Evolutionary conservation across 2,888 invertebrate genomes (phyloP).

Genomic region (Byasa hedistus): DNA sequence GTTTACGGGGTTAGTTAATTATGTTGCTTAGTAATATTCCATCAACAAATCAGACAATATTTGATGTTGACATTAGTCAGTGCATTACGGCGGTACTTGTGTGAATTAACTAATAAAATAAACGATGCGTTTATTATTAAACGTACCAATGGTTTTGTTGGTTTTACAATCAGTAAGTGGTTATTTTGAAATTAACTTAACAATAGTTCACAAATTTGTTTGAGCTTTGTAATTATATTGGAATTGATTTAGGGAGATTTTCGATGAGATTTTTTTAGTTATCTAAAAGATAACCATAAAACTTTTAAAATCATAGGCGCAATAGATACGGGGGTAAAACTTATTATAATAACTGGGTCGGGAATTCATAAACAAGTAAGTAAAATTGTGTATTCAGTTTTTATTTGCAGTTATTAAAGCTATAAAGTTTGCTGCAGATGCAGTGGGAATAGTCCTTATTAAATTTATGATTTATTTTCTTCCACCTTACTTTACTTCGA

Average conservation of each 20-base stretch:
- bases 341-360: neutral
- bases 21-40: conserved; percentile 14
- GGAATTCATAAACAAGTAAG: neutral
- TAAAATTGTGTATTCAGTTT: neutral
- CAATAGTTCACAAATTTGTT: neutral
- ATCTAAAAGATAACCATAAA: no score
- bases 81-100: conserved; percentile 2
- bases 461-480: conserved; percentile 14
- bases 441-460: conserved; percentile 12
- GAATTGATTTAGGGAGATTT: neutral
- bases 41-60: conserved; percentile 16
- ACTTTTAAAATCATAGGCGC: no score
- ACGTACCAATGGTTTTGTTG: neutral
- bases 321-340: no score
- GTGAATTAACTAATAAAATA: conserved; percentile 1
- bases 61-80: conserved; percentile 18
- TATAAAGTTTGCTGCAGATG: conserved; percentile 21
- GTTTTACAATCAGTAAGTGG: neutral
- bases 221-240: neutral
- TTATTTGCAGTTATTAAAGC: conserved; percentile 22
- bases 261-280: no score
- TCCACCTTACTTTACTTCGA: neutral
- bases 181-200: neutral
- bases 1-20: conserved; percentile 19
- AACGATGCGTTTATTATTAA: neutral